Base-by-base conservation (phyloP, 2,113 vertebrate species). In the Suncus etruscus region DNA sequence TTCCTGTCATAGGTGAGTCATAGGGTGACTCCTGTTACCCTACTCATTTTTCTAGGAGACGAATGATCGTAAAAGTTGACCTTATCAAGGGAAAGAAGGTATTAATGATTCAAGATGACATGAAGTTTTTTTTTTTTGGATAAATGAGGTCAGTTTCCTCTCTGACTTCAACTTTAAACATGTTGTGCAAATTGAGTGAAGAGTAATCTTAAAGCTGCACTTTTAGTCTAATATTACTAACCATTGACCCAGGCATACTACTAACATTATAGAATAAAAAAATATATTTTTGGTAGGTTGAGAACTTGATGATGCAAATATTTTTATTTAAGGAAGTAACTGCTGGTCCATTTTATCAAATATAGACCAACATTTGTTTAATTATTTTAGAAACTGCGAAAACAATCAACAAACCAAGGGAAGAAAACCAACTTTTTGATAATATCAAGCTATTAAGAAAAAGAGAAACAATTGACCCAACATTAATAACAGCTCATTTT, bases 401-500 rank as follows among this genome's bases (percentile, higher is more conserved):
- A 79, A 48, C 87, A 78, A 6, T 96, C 94, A 96, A 93, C 93
- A 95, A 96, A 93, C 92, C 65, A 85, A 83, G 18, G 70, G 80
- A 81, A 48, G 84, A 31, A 89, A 78, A 50, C 77, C 77, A 54
- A 54, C 58, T 78, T 76, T 65, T 76, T n/a, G 6, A 66, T 0
- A 86, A 29, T 83, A 73, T 65, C 63, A 86, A 63, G 48, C 73
- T 51, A 89, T 93, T 72, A 73, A 80, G 51, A 89, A 89, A 68
- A 91, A 63, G 18, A 89, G 20, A 2, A 31, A 72, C 20, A 65
- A 79, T 11, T 61, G 6, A 87, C 87, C 54, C 39, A 91, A 14
- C 27, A 86, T 89, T 65, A 79, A 78, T 66, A 91, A 65, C 1
- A 61, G 68, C n/a, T 87, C 65, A 87, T 31, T 78, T 78, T 84